Evolutionary conservation across 2,113 vertebrate genomes (phyloP), one percentile per base, ranked within the genome.

Genomic region (Pyxicephalus adspersus): DNA sequence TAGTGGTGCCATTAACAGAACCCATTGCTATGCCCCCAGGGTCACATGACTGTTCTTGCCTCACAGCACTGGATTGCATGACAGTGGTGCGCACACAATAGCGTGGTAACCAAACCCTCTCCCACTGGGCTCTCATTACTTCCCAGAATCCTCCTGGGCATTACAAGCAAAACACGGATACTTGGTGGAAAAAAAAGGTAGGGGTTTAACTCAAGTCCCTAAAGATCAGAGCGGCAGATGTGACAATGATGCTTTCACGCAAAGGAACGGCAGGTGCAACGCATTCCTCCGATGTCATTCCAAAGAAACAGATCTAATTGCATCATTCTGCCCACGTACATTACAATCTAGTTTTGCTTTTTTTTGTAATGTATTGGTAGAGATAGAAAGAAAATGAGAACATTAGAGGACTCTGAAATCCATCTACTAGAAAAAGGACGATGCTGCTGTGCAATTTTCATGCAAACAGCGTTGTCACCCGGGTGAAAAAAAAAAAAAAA

Each of bases 41-140:
- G 50, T 54, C 50, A 54, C 50, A 54, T 28, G 51, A 19, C 19
- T 20, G 50, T 25, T 9, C 70, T 7, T 3, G 50, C 70, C 22
- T 2, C 26, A 11, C 31, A 58, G 52, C 19, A 0, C 60, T 64
- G 74, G 23, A 13, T 64, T 26, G 60, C 74, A 63, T n/a, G 38
- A 77, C 75, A 31, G 16, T 26, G 19, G 51, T 20, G 22, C 45
- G 58, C 67, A 64, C 16, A 61, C 78, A 72, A 81, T 71, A 72
- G 57, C 52, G 11, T 52, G 26, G 67, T 64, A 80, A 81, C 45
- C 50, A 64, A 29, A 81, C 61, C 70, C 52, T 26, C 58, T 74
- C 70, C 68, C 60, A 25, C 28, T 45, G 50, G 50, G 25, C 22
- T 74, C 51, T 74, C 55, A 74, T 81, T 81, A 81, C 79, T n/a